phyloP scores from a whole-genome alignment of 2,888 invertebrate species.

The Parascotia fuliginaria region DNA sequence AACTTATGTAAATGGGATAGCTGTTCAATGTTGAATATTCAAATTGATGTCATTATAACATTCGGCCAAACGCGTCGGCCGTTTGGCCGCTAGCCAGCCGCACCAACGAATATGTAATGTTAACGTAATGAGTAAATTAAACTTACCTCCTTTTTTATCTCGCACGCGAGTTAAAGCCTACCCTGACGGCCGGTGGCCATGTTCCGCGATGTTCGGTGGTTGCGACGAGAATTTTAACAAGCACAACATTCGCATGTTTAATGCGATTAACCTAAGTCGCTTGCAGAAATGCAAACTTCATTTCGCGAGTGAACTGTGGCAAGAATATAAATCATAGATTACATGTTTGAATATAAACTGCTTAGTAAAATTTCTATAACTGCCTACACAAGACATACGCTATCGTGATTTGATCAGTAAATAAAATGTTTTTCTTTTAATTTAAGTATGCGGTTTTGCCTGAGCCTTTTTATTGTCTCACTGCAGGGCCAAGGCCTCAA shows the following conservation, averaged over 20 bases:
- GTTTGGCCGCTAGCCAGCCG: slow-evolving; percentile 81
- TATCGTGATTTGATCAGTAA: slow-evolving; percentile 13
- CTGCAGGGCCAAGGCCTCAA: too few relatives aligned
- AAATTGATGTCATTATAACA: slow-evolving; percentile 86
- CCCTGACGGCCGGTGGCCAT: slow-evolving; percentile 44
- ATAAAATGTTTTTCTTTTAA: slow-evolving; percentile 14
- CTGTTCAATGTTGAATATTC: slow-evolving; percentile 85
- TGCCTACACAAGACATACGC: slow-evolving; percentile 17
- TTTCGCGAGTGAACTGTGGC: slow-evolving; percentile 25
- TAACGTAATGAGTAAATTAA: slow-evolving; percentile 82
- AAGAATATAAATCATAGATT: slow-evolving; percentile 35
- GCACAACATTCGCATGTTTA: slow-evolving; percentile 46
- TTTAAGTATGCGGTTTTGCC: slow-evolving; percentile 3
- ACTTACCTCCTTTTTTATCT: slow-evolving; percentile 66
- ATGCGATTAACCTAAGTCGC: slow-evolving; percentile 37
- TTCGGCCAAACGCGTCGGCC: slow-evolving; percentile 74
- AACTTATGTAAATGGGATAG: slow-evolving; percentile 84
- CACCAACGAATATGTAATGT: slow-evolving; percentile 72
- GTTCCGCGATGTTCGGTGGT: slow-evolving; percentile 45
- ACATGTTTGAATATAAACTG: slow-evolving; percentile 27
- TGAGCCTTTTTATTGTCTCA: too few relatives aligned
- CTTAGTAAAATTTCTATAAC: slow-evolving; percentile 19
- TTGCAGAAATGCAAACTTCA: slow-evolving; percentile 37
- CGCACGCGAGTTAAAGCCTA: slow-evolving; percentile 62
- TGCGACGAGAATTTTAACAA: slow-evolving; percentile 51